Evolutionary conservation across 2,888 invertebrate genomes (phyloP), one percentile per base, ranked within the genome.

Genomic region (Torymus auratus): DNA sequence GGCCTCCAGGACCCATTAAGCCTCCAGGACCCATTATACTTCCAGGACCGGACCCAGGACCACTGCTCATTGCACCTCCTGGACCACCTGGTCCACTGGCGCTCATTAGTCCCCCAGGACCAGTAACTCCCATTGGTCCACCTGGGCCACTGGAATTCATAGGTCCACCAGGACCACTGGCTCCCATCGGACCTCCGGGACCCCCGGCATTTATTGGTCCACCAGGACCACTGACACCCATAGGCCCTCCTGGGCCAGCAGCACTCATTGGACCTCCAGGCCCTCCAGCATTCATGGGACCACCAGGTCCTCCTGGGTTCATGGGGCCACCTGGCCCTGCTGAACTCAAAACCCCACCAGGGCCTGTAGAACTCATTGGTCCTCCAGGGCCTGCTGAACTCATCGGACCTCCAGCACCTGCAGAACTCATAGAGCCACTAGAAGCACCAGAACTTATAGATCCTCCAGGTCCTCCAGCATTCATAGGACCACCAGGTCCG

Each of bases 361-460:
- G 72, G 14, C 77, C 80, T 0, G 70, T 72, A 12, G 79, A 41
- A 28, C 65, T 52, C 69, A 78, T 72, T 0, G 67, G 72, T n/a
- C 67, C 70, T 71, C 73, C 67, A 80, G 82, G 73, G 13, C 84
- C 85, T 76, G 13, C 71, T 71, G 2, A 79, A 15, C 58, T 12
- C 56, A 55, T 58, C 14, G 41, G 61, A 60, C 53, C 61, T 10
- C 50, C 15, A 2, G 55, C 62, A 13, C 70, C 70, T 10, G 56
- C 41, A 52, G 62, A n/a, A 2, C 76, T 65, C n/a, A 60, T 52
- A 23, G 76, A 60, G 5, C 92, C 91, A 87, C 92, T 91, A 87
- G 92, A 91, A 7, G 91, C 91, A 60, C 83, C 76, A 14, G 72
- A 20, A 23, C 72, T 55, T 13, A 61, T 62, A 17, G 72, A 28